phyloP scores from a whole-genome alignment of 2,113 vertebrate species.

The Istiophorus platypterus region DNA sequence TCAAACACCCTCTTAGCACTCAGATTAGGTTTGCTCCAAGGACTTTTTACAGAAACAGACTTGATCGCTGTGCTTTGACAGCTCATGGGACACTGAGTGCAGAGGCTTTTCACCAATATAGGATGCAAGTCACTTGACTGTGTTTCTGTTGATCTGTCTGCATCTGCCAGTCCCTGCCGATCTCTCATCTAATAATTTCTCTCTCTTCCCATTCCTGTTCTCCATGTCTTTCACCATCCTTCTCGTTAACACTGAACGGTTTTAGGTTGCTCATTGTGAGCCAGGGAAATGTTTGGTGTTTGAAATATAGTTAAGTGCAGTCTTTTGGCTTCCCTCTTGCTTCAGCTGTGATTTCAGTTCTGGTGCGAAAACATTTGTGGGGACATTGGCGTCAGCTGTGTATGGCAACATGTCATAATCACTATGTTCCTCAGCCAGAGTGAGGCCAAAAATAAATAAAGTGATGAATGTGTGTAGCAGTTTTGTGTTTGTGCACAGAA shows the following conservation, averaged over 20 bases:
- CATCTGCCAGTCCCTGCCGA: conserved; percentile 10
- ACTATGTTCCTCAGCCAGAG: neutral
- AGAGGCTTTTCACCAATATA: conserved; percentile 43
- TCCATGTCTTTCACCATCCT: neutral
- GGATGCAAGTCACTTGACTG: conserved; percentile 31
- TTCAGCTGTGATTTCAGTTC: conserved; percentile 35
- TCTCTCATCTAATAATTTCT: conserved; percentile 33
- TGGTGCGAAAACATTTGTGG: conserved; percentile 9
- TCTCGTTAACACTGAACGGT: neutral
- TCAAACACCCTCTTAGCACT: conserved; percentile 44
- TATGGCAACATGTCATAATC: neutral
- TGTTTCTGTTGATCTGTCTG: conserved; percentile 35
- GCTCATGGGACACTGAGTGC: conserved; percentile 11
- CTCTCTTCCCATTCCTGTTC: neutral
- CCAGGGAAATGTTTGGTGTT: conserved; percentile 29
- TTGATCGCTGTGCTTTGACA: conserved; percentile 28
- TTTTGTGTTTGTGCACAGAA: neutral
- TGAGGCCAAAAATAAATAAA: neutral
- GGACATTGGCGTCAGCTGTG: neutral
- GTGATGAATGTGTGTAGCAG: neutral
- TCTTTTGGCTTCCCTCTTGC: neutral
- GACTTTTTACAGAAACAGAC: conserved; percentile 7
- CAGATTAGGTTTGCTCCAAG: conserved; percentile 26
- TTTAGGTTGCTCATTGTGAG: conserved; percentile 39
- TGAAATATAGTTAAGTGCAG: conserved; percentile 35